These are phyloP conservation scores for Nibea coibor DNA, from an alignment of 2,113 vertebrate species.

Conservation along the genomic window DNA sequence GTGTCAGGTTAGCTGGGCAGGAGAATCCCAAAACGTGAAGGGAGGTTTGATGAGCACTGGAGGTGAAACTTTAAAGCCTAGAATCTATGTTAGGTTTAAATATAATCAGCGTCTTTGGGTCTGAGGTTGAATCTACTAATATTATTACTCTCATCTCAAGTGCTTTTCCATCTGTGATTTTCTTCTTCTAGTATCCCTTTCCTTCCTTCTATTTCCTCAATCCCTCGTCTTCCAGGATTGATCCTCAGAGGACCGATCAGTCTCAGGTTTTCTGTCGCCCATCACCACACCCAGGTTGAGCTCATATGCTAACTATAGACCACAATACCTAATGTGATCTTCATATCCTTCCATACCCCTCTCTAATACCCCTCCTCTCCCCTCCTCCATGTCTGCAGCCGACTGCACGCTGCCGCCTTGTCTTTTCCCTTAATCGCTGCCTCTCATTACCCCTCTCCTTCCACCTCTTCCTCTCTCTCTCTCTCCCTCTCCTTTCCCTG, in stretches of 20 bases:
- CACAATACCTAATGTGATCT: constrained; percentile 45
- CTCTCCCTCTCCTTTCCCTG: constrained; percentile 11
- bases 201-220: not conserved
- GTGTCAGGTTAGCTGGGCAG: constrained; percentile 24
- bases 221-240: constrained; percentile 1
- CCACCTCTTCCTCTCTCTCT: constrained; percentile 35
- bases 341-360: constrained; percentile 12
- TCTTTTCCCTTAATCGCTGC: constrained; percentile 36
- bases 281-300: constrained; percentile 58
- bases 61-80: constrained; percentile 16
- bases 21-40: constrained; percentile 18
- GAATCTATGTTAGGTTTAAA: constrained; percentile 19
- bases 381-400: constrained; percentile 27
- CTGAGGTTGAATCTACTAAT: not conserved
- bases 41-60: constrained; percentile 22
- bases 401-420: constrained; percentile 31
- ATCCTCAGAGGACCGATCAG: constrained; percentile 6
- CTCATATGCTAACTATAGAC: constrained; percentile 52
- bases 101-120: constrained; percentile 4
- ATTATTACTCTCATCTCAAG: not conserved
- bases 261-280: constrained; percentile 45
- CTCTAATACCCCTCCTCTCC: not conserved
- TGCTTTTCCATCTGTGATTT: not conserved
- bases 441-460: constrained; percentile 42
- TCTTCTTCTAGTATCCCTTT: not conserved